These are phyloP conservation scores for Acholoe squamosa DNA, from an alignment of 2,888 invertebrate genomes.

Conservation along the genomic window DNA sequence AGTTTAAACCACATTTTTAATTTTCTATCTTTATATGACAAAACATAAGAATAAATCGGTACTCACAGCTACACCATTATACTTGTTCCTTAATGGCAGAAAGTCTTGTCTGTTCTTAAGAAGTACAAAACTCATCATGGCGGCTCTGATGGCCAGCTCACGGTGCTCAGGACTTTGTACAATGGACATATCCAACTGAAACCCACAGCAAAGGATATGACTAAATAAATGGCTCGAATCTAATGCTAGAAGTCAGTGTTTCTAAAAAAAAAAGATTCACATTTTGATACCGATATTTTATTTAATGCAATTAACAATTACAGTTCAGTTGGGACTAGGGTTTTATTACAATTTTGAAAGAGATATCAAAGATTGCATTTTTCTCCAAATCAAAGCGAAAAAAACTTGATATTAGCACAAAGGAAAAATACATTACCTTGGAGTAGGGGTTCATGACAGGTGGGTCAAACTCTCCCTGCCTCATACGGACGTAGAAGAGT, in stretches of 20 bases:
- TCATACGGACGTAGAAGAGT: constrained; percentile 72
- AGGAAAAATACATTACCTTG: too few relatives aligned
- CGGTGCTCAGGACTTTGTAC: constrained; percentile 71
- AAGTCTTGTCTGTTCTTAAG: constrained; percentile 73
- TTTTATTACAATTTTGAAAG: too few relatives aligned
- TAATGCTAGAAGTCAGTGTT: too few relatives aligned
- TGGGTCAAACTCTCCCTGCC: constrained; percentile 73
- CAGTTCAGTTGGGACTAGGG: too few relatives aligned
- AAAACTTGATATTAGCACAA: too few relatives aligned
- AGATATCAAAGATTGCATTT: too few relatives aligned
- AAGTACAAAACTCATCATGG: constrained; percentile 75
- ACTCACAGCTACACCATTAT: constrained; percentile 63
- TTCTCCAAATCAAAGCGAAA: too few relatives aligned
- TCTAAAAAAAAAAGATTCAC: too few relatives aligned
- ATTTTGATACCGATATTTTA: too few relatives aligned
- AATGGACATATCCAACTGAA: not conserved
- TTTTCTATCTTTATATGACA: not conserved
- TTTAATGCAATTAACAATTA: too few relatives aligned
- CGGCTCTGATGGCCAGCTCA: constrained; percentile 71
- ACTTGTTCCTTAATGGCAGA: constrained; percentile 68
- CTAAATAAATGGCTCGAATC: not conserved
- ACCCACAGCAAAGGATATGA: not conserved
- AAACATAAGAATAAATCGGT: not conserved
- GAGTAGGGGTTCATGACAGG: constrained; percentile 76
- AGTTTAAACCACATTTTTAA: too few relatives aligned